Conservation (phyloP, 2,888 invertebrate species). For the Mesochorus sp. region DNA sequence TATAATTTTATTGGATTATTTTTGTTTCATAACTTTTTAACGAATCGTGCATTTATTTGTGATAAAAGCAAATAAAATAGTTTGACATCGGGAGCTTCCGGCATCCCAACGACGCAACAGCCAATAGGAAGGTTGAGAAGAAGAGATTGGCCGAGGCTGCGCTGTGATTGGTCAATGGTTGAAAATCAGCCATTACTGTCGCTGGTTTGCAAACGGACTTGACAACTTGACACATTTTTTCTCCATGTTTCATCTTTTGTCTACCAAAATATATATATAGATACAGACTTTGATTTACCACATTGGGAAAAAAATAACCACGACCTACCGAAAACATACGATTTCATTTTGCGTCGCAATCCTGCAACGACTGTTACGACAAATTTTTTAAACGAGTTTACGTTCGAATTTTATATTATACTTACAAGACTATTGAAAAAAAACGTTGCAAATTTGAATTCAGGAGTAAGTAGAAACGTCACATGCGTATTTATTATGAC, state of each 20-base stretch:
- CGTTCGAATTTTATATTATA: no score
- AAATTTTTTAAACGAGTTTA: no score
- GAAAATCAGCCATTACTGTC: neutral
- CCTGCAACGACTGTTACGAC: no score
- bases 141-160: no score
- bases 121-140: constrained; percentile 7
- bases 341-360: neutral
- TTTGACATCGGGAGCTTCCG: neutral
- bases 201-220: no score
- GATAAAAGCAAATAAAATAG: constrained; percentile 62
- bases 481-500: neutral
- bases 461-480: neutral
- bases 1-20: constrained; percentile 67
- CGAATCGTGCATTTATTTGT: constrained; percentile 66
- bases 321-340: neutral
- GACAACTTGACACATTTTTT: no score
- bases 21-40: constrained; percentile 31
- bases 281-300: no score
- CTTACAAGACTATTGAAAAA: no score
- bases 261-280: no score
- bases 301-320: neutral
- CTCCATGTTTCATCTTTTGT: no score
- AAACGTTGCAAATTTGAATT: neutral
- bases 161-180: neutral
- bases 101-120: neutral